Percentiles rank a stretch among this genome's conserved stretches.
Conservation (phyloP, 2,113 vertebrate genomes). For the Carollia perspicillata region DNA sequence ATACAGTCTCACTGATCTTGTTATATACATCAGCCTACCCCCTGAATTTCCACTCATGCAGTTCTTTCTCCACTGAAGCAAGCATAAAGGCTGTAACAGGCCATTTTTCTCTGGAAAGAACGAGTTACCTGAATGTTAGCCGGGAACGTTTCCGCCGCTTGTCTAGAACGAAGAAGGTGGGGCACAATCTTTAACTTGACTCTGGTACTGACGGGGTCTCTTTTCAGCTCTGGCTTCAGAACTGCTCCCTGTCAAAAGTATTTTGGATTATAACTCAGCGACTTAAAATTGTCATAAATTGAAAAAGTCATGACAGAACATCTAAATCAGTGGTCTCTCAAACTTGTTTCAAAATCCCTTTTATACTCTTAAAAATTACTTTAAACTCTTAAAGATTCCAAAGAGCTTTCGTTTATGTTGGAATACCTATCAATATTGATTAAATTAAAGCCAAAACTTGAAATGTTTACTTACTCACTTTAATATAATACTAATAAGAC, state of each 20-base stretch:
- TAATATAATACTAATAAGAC: not conserved
- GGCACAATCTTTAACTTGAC: constrained; percentile 98
- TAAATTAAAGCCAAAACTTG: constrained; percentile 17
- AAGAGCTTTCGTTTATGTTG: constrained; percentile 9
- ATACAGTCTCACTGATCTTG: not conserved
- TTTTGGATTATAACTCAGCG: not conserved
- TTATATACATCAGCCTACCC: not conserved
- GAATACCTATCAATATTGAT: not conserved
- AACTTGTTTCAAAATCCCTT: not conserved
- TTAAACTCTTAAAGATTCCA: not conserved
- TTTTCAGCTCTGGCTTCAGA: constrained; percentile 95
- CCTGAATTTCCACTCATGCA: not conserved
- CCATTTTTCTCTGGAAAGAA: not conserved
- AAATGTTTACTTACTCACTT: not conserved
- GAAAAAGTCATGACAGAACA: not conserved
- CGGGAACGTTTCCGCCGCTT: constrained; percentile 96
- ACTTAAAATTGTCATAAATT: constrained; percentile 4
- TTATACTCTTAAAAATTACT: constrained; percentile 4
- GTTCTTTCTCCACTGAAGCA: not conserved
- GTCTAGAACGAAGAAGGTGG: constrained; percentile 93
- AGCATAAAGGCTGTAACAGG: not conserved
- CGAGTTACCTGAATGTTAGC: constrained; percentile 94
- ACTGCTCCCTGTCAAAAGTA: constrained; percentile 86
- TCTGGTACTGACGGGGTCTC: constrained; percentile 96
- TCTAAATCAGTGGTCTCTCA: not conserved